A percentile compares a stretch with the other conserved stretches of the same genome.
These are phyloP conservation scores for Coronaproctus castanopsis DNA, from an alignment of 2,888 invertebrate genomes.

Conservation along the genomic window DNA sequence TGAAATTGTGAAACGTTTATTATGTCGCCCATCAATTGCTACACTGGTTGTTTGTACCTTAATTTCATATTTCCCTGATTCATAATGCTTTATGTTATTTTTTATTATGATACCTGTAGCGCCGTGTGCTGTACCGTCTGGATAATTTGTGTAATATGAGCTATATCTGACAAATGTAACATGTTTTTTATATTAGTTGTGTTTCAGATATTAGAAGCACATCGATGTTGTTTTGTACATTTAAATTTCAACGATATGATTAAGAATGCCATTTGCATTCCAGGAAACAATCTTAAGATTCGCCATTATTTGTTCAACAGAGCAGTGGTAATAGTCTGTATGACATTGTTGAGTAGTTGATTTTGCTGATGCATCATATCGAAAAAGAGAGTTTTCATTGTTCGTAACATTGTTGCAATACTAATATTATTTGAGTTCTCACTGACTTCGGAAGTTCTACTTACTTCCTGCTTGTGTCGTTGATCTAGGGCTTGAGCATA, in stretches of 20 bases:
- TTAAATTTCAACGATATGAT: not conserved
- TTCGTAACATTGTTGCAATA: too few relatives aligned
- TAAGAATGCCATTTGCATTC: not conserved
- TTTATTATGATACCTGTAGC: not conserved
- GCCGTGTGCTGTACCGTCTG: not conserved
- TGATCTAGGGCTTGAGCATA: too few relatives aligned
- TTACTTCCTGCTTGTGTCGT: too few relatives aligned
- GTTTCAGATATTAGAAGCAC: not conserved
- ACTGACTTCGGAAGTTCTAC: too few relatives aligned
- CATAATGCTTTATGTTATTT: not conserved
- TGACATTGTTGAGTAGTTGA: not conserved
- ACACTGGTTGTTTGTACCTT: not conserved
- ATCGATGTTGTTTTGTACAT: not conserved
- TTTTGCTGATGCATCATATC: not conserved
- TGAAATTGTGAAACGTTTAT: not conserved
- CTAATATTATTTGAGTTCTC: too few relatives aligned
- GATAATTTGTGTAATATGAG: not conserved
- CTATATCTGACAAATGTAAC: too few relatives aligned
- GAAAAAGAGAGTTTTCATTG: too few relatives aligned
- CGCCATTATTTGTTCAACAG: not conserved
- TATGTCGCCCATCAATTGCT: not conserved
- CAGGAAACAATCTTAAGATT: not conserved
- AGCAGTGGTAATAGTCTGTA: not conserved
- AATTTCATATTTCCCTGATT: not conserved
- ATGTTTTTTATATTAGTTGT: too few relatives aligned